A percentile compares a stretch with the other conserved stretches of the same genome.
phyloP scores from a whole-genome alignment of 64 coral and sea anemone species.

The Dendronephthya gigantea region DNA sequence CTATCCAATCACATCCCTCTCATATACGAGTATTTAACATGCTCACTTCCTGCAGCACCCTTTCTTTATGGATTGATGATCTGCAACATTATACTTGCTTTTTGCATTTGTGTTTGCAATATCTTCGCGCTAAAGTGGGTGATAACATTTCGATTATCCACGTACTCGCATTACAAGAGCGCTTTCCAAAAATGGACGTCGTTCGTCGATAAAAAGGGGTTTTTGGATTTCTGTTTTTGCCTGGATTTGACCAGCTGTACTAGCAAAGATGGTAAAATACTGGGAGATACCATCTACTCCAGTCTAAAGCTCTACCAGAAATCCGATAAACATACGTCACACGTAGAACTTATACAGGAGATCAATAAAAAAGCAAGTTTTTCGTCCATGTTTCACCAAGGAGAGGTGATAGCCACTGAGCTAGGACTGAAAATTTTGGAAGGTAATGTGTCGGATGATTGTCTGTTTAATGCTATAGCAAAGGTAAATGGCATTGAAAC shows the following conservation, averaged over 20 bases:
- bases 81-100: not conserved
- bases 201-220: not conserved
- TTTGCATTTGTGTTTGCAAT: not conserved
- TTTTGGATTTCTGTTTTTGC: constrained; percentile 8
- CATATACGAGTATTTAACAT: not conserved
- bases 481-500: not conserved
- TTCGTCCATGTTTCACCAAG: constrained; percentile 16
- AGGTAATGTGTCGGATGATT: not conserved
- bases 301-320: constrained; percentile 5
- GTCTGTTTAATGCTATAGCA: not conserved
- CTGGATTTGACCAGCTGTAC: not conserved
- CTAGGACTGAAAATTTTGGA: not conserved
- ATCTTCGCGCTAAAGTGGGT: not conserved
- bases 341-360: not conserved
- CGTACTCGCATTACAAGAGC: not conserved
- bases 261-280: constrained; percentile 5
- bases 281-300: not conserved
- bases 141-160: not conserved
- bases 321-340: not conserved
- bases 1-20: not conserved
- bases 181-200: not conserved
- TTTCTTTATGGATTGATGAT: constrained; percentile 11
- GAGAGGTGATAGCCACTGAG: not conserved
- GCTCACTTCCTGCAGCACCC: not conserved
- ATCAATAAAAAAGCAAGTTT: not conserved